Evolutionary conservation across 2,113 vertebrate species (phyloP).

Genomic region (Calidris pygmaea): DNA sequence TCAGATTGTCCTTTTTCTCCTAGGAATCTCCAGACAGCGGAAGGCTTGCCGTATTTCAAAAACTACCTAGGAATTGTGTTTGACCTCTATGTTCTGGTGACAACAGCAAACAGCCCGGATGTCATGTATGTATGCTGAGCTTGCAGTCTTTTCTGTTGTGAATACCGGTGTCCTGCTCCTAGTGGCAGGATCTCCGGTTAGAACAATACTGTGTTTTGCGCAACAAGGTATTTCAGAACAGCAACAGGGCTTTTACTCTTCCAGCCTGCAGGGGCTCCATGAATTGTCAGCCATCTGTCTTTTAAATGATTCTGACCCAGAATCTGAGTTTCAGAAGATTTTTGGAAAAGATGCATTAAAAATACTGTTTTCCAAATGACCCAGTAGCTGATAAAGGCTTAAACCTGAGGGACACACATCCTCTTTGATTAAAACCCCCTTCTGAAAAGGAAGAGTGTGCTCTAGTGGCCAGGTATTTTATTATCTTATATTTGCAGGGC

Average conservation of each 20-base stretch:
- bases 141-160: background rate
- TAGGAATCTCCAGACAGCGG: slow-evolving; percentile 81
- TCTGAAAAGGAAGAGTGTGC: background rate
- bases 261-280: background rate
- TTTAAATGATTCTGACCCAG: background rate
- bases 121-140: slow-evolving; percentile 82
- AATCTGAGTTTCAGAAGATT: background rate
- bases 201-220: background rate
- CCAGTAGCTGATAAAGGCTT: background rate
- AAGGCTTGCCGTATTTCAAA: slow-evolving; percentile 85
- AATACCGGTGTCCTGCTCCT: background rate
- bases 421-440: background rate
- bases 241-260: background rate
- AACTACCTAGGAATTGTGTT: slow-evolving; percentile 87
- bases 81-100: slow-evolving; percentile 92
- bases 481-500: background rate
- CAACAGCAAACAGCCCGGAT: slow-evolving; percentile 91
- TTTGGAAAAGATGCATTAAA: background rate
- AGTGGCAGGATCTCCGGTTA: background rate
- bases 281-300: background rate
- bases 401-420: background rate
- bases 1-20: background rate
- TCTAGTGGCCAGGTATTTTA: background rate
- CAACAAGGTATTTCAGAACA: background rate
- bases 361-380: background rate